Base-by-base conservation (phyloP, 2,888 invertebrate species). In the Drosophila monieri region DNA sequence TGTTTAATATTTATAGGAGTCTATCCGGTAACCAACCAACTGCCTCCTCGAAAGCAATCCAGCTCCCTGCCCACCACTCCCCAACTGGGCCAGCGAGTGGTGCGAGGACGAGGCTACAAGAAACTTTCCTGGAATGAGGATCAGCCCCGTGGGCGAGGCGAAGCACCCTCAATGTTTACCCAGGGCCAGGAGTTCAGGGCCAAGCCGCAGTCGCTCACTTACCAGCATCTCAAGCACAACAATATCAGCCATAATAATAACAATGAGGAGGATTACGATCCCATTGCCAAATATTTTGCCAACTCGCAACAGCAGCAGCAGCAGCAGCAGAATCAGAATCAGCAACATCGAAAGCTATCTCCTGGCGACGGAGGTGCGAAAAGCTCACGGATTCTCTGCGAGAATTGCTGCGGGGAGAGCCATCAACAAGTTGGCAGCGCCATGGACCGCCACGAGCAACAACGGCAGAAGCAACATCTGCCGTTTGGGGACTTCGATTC, bases 321-420 rank as follows among this genome's bases (percentile, higher is more conserved):
- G 30, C 49, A 59, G n/a, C 44, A 66, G 32, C 74, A 23, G 21
- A 23, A 23, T 23, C 21, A 56, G 39, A 62, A 41, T 44, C 59
- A 55, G 49, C 60, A 54, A 56, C 41, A 73, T 58, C 54, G 54
- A 59, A 52, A 47, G 55, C 56, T 66, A 56, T 73, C 51, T 61
- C 59, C 60, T 61, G 62, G 70, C 59, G 57, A 61, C 64, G 72
- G 27, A 27, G 27, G 48, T 44, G 51, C 57, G 30, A 86, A 89
- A 88, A 89, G 84, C 84, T 87, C 88, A 49, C 76, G 79, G 68
- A 70, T 77, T 43, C 77, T 88, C 54, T 90, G 90, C 71, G 88
- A 89, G 74, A 80, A 88, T 48, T 90, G 90, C 70, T 90, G 90
- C 37, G 89, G 89, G 30, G 81, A 85, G 85, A 77, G 78, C 57